These are phyloP conservation scores for Phacellophora camtschatica DNA, from an alignment of 30 jellyfish, hydroid and myxozoan species.

Conservation along the genomic window DNA sequence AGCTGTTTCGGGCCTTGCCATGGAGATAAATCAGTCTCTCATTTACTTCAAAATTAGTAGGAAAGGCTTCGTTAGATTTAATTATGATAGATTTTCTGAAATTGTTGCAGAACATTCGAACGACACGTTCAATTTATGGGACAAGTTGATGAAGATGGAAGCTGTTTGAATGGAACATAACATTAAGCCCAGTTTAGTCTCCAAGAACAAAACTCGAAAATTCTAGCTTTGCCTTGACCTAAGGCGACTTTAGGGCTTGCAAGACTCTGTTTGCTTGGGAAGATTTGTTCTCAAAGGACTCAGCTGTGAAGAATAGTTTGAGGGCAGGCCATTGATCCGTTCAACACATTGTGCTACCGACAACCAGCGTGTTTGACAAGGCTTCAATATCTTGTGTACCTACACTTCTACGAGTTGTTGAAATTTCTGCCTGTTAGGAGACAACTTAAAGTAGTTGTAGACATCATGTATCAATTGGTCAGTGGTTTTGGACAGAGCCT, in stretches of 20 bases:
- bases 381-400: background rate
- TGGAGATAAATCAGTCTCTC: too few relatives aligned
- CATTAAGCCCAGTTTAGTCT: slow-evolving; percentile 11
- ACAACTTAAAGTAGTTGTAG: slow-evolving; percentile 5
- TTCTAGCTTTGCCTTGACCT: slow-evolving; percentile 37
- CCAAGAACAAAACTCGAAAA: slow-evolving; percentile 22
- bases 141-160: slow-evolving; percentile 15
- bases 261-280: slow-evolving; percentile 40
- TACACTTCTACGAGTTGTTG: background rate
- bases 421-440: slow-evolving; percentile 46
- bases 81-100: slow-evolving; percentile 5
- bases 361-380: slow-evolving; percentile 32
- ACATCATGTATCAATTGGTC: slow-evolving; percentile 18
- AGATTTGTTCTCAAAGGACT: slow-evolving; percentile 20
- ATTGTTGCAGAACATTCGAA: background rate
- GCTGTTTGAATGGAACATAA: slow-evolving; percentile 16
- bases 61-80: too few relatives aligned
- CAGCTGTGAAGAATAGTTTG: slow-evolving; percentile 26
- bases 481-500: slow-evolving; percentile 12
- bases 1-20: too few relatives aligned
- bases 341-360: slow-evolving; percentile 21
- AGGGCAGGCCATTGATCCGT: slow-evolving; percentile 21
- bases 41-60: too few relatives aligned
- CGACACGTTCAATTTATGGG: slow-evolving; percentile 25
- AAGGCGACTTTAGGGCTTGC: slow-evolving; percentile 19